Evolutionary conservation across 2,888 invertebrate species (phyloP).

Genomic region (Agapetus fuscipes): DNA sequence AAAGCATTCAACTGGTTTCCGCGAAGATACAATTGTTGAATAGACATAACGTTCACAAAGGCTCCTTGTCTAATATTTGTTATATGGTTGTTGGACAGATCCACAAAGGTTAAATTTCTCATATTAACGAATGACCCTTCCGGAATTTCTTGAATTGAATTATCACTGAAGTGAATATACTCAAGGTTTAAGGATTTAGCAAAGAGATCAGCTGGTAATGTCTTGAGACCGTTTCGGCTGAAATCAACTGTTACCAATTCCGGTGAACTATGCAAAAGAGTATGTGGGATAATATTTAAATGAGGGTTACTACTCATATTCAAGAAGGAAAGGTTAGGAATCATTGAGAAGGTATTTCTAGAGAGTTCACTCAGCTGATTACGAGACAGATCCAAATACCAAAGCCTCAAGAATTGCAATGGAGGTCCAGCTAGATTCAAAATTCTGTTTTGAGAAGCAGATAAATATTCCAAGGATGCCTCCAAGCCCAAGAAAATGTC

Average conservation of each 20-base stretch:
- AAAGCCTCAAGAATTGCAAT: constrained; percentile 52
- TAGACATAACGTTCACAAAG: constrained; percentile 67
- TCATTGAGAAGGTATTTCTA: constrained; percentile 53
- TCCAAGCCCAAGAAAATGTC: constrained; percentile 72
- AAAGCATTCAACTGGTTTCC: constrained; percentile 73
- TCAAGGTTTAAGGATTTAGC: constrained; percentile 56
- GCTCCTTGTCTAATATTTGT: constrained; percentile 63
- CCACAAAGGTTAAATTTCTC: constrained; percentile 61
- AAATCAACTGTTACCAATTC: constrained; percentile 63
- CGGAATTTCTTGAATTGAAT: constrained; percentile 65
- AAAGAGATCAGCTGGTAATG: constrained; percentile 62
- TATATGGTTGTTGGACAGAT: constrained; percentile 72
- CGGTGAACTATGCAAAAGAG: constrained; percentile 60
- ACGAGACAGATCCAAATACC: constrained; percentile 66
- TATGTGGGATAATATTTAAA: constrained; percentile 52
- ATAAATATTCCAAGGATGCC: constrained; percentile 58
- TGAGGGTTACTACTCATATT: constrained; percentile 70
- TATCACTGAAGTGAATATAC: constrained; percentile 60
- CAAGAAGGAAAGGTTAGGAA: constrained; percentile 58
- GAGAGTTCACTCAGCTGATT: constrained; percentile 68
- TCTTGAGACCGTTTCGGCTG: constrained; percentile 63
- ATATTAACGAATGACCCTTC: constrained; percentile 70
- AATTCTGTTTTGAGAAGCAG: constrained; percentile 65
- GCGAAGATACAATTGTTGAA: constrained; percentile 60
- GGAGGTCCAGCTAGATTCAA: constrained; percentile 56